A percentile compares a stretch with the other conserved stretches of the same genome.
These are phyloP conservation scores for Ranitomeya imitator DNA, from an alignment of 2,113 vertebrate species.

Conservation along the genomic window DNA sequence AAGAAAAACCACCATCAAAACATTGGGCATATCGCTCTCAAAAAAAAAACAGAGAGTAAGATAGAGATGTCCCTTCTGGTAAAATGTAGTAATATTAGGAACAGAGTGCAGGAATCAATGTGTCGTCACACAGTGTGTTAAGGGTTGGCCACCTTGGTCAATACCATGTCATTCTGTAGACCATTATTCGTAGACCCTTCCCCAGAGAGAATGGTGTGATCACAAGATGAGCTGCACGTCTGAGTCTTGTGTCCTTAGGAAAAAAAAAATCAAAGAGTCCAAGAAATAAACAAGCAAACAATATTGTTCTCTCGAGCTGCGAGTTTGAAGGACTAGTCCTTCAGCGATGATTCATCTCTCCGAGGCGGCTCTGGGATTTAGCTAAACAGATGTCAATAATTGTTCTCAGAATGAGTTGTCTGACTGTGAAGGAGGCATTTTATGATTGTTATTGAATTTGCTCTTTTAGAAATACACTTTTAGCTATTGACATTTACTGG, in stretches of 20 bases:
- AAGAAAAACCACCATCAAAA: no score
- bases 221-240: neutral
- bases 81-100: neutral
- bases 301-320: neutral
- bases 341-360: constrained; percentile 8
- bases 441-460: constrained; percentile 13
- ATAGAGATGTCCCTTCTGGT: neutral
- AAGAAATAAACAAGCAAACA: neutral
- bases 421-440: neutral
- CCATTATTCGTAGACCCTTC: neutral
- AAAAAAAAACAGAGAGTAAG: neutral
- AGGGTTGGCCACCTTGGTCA: neutral
- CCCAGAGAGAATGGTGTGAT: neutral
- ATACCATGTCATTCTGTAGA: neutral
- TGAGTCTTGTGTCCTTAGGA: neutral
- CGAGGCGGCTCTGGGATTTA: neutral
- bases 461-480: neutral
- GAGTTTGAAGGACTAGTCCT: constrained; percentile 13
- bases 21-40: neutral
- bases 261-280: neutral
- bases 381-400: constrained; percentile 11
- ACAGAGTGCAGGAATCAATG: neutral
- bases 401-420: neutral
- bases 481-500: constrained; percentile 7
- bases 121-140: neutral